A percentile compares a stretch with the other conserved stretches of the same genome.
These are phyloP conservation scores for Agrilus mali DNA, from an alignment of 2,888 invertebrate species.

Conservation along the genomic window DNA sequence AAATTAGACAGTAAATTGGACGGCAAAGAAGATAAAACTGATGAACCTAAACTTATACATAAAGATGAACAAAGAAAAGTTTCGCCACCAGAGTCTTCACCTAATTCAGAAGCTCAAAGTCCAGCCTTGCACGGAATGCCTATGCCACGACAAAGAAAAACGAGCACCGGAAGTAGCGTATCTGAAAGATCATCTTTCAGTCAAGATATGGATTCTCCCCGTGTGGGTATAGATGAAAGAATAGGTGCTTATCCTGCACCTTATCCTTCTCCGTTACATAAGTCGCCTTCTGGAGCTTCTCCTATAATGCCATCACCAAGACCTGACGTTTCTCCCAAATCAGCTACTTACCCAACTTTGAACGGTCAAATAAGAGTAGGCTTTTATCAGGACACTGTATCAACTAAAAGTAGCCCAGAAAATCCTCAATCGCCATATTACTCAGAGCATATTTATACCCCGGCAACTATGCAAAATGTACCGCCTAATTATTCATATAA, in stretches of 20 bases:
- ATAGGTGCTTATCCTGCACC: constrained; percentile 53
- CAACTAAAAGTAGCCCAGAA: constrained; percentile 70
- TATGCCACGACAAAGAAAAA: constrained; percentile 46
- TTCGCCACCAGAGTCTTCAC: constrained; percentile 24
- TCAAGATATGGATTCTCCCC: constrained; percentile 62
- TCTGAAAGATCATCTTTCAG: constrained; percentile 69
- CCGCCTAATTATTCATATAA: constrained; percentile 23
- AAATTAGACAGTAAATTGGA: constrained; percentile 31
- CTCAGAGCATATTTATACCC: constrained; percentile 44
- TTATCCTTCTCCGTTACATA: constrained; percentile 58
- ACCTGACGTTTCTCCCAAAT: constrained; percentile 51
- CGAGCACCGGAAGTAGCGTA: constrained; percentile 68
- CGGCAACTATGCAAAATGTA: constrained; percentile 35
- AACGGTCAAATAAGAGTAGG: constrained; percentile 77
- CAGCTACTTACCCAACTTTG: constrained; percentile 56
- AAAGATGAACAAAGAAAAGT: constrained; percentile 24
- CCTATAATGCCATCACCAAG: constrained; percentile 53
- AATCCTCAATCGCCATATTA: constrained; percentile 62
- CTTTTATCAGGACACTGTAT: constrained; percentile 81
- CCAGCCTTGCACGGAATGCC: constrained; percentile 31
- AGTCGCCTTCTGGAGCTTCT: constrained; percentile 61
- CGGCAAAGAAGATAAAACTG: constrained; percentile 25
- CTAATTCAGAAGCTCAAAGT: constrained; percentile 29
- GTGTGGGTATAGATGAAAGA: constrained; percentile 47
- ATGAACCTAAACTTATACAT: constrained; percentile 8